Evolutionary conservation across 2,797 vertebrate genomes (phyloP), one percentile per base, ranked within the genome.

Genomic region (Brachyalestes nurse): DNA sequence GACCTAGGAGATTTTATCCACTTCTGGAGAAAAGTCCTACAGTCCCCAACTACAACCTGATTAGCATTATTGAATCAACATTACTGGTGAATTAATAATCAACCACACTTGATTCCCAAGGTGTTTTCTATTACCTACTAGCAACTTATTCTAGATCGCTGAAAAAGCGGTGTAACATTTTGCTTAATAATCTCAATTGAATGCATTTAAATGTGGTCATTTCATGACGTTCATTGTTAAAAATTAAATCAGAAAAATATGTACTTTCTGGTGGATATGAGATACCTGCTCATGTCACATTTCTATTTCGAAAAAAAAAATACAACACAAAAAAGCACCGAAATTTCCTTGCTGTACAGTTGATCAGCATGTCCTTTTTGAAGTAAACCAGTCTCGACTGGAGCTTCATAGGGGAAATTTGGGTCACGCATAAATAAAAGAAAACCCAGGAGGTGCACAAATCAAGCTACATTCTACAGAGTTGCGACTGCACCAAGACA

Each of bases 351-450:
- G 55, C 53, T 58, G n/a, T 67, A 69, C 53, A 19, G 34, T 49
- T 60, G n/a, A 58, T 55, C 19, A 49, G 53, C 17, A 58, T 58
- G 71, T 57, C 49, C 34, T 57, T 73, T 73, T 40, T 58, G 34
- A 73, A 73, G 53, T 58, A 73, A 40, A 58, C 53, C 53, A 57
- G 34, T n/a, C 71, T 14, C 12, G 51, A 73, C 51, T 73, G 34
- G 28, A 73, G 53, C 71, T 45, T 69, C 66, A 69, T 49, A 13
- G 42, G 45, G 45, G 42, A 73, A 40, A 73, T 73, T 73, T 73
- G 53, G 71, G 71, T 73, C 71, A 58, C 9, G 53, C 71, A 73
- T 73, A 73, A 73, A 73, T 73, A 73, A 58, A 58, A 34, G 53
- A 57, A 40, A 57, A 38, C 71, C 71, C 71, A 73, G 58, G 71